Conservation (phyloP, 2,888 invertebrate species). For the Abrostola tripartita region DNA sequence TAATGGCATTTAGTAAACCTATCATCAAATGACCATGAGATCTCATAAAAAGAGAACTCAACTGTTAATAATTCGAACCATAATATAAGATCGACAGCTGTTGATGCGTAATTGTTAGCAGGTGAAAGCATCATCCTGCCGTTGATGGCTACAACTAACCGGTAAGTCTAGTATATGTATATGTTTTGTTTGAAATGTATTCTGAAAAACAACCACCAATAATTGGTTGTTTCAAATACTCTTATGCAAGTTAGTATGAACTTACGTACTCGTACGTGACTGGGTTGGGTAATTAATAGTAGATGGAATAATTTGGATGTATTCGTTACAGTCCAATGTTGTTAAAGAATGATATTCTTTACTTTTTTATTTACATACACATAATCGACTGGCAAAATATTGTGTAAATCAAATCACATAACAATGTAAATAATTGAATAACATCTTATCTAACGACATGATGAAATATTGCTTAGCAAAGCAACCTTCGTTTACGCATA, state of each 20-base stretch:
- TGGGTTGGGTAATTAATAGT: slow-evolving; percentile 46
- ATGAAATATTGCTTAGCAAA: background rate
- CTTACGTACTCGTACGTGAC: slow-evolving; percentile 30
- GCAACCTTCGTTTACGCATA: slow-evolving; percentile 6
- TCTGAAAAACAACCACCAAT: slow-evolving; percentile 45
- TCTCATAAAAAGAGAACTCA: slow-evolving; percentile 28
- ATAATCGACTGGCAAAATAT: too few species aligned
- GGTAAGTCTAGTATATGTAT: slow-evolving; percentile 49
- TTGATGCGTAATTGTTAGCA: slow-evolving; percentile 57
- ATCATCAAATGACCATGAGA: slow-evolving; percentile 16
- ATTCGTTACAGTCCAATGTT: slow-evolving; percentile 13
- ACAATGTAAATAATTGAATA: too few species aligned
- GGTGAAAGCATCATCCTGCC: slow-evolving; percentile 65
- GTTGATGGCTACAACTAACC: slow-evolving; percentile 41
- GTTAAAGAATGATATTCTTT: slow-evolving; percentile 5
- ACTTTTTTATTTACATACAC: too few species aligned
- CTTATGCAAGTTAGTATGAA: slow-evolving; percentile 38
- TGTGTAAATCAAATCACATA: too few species aligned
- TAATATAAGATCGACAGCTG: slow-evolving; percentile 49
- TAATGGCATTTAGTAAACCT: slow-evolving; percentile 20
- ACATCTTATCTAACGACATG: background rate
- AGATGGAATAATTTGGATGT: slow-evolving; percentile 26
- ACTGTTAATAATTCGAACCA: slow-evolving; percentile 25
- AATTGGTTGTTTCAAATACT: slow-evolving; percentile 40
- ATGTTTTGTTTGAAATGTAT: slow-evolving; percentile 52